Percentiles rank a stretch among this genome's conserved stretches.
These are phyloP conservation scores for Heliopora coerulea DNA, from an alignment of 92 coral and sea anemone species.

Conservation along the genomic window DNA sequence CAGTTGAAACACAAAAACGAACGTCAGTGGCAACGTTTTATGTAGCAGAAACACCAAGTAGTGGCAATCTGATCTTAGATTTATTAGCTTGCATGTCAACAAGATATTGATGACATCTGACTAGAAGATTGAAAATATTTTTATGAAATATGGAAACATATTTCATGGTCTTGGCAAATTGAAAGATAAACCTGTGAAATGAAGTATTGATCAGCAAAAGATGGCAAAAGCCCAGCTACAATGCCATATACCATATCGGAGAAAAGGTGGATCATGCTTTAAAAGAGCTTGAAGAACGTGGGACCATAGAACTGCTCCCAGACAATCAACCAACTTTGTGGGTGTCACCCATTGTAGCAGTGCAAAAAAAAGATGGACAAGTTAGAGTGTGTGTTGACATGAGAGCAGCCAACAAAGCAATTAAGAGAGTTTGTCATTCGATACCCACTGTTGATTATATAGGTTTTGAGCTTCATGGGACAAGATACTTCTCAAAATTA, in stretches of 20 bases:
- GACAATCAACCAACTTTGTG: conserved; percentile 2
- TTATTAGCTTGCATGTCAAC: conserved; percentile 17
- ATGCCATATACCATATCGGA: conserved; percentile 14
- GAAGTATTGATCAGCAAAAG: background rate
- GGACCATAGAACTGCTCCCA: background rate
- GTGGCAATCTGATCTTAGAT: conserved; percentile 20
- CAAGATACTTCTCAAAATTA: background rate
- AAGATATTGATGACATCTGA: conserved; percentile 19
- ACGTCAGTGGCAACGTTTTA: conserved; percentile 15
- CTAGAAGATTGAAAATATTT: background rate
- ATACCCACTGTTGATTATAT: conserved; percentile 23
- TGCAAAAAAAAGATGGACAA: conserved; percentile 2
- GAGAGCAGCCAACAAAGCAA: conserved; percentile 13
- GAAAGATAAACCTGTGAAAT: background rate
- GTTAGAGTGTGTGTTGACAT: conserved; percentile 20
- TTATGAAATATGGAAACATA: background rate
- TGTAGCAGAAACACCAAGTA: background rate
- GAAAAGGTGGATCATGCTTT: conserved; percentile 4
- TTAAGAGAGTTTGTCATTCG: conserved; percentile 7
- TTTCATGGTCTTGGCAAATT: conserved; percentile 14
- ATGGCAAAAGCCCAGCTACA: background rate
- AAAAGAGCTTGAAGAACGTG: background rate
- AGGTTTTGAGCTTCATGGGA: conserved; percentile 4
- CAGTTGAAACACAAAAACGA: conserved; percentile 15
- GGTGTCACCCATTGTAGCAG: conserved; percentile 22